Evolutionary conservation across 2,797 vertebrate species (phyloP).

Genomic region (Streptopelia turtur): DNA sequence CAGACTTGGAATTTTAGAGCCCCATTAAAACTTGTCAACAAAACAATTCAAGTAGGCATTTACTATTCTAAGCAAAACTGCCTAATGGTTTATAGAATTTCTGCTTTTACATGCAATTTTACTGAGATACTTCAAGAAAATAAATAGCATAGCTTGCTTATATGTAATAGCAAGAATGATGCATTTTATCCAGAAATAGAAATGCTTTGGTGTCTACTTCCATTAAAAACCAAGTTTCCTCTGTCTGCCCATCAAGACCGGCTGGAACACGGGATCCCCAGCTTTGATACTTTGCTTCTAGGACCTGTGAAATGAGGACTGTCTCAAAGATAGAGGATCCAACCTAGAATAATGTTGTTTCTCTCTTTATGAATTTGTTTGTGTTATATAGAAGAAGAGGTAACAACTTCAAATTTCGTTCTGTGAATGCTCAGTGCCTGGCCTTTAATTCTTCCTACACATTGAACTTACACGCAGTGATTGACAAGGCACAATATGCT

Average conservation of each 20-base stretch:
- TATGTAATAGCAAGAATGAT: not conserved
- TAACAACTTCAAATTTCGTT: not conserved
- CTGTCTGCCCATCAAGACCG: not conserved
- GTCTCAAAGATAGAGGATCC: not conserved
- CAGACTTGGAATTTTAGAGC: not conserved
- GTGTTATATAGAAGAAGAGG: not conserved
- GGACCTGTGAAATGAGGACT: not conserved
- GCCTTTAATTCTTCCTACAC: not conserved
- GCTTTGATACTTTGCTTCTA: not conserved
- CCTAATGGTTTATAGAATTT: not conserved
- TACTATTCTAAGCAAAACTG: not conserved
- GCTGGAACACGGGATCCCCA: not conserved
- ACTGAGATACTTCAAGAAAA: not conserved
- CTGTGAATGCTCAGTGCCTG: not conserved
- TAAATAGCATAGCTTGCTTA: not conserved
- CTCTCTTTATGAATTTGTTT: not conserved
- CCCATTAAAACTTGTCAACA: not conserved
- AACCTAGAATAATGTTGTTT: no score
- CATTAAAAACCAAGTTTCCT: not conserved
- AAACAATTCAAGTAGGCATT: not conserved
- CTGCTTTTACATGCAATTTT: not conserved
- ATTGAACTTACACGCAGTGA: not conserved
- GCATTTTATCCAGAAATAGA: not conserved
- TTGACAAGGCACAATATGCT: not conserved
- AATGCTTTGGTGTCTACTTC: not conserved